A percentile compares a stretch with the other conserved stretches of the same genome.
Conservation (phyloP, 2,113 vertebrate genomes). For the Antechinus stuartii region DNA sequence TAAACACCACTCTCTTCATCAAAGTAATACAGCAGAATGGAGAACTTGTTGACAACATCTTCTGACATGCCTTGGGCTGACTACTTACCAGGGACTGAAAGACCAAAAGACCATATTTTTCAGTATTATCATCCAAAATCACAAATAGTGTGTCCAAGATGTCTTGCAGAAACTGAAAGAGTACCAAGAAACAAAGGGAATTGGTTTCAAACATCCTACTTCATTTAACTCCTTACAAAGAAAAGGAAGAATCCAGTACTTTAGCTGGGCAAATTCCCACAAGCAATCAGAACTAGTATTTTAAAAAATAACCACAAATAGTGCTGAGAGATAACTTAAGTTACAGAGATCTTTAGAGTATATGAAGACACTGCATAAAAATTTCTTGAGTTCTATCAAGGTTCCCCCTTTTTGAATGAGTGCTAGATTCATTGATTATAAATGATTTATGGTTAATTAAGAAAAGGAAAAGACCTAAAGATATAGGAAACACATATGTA, state of each 20-base stretch:
- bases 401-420: background rate
- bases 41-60: background rate
- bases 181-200: conserved; percentile 51
- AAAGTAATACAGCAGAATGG: background rate
- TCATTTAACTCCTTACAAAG: conserved; percentile 11
- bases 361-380: conserved; percentile 1
- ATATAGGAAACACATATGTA: background rate
- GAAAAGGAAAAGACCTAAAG: conserved; percentile 21
- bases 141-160: conserved; percentile 96
- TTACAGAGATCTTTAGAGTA: conserved; percentile 12
- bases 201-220: conserved; percentile 9
- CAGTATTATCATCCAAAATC: conserved; percentile 97
- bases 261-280: background rate
- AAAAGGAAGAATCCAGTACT: background rate
- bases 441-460: background rate
- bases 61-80: background rate
- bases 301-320: background rate
- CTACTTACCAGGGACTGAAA: conserved; percentile 96
- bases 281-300: background rate
- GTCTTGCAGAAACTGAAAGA: conserved; percentile 93
- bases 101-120: conserved; percentile 96
- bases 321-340: background rate
- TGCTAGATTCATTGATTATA: background rate
- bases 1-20: conserved; percentile 16
- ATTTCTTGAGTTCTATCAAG: background rate